Evolutionary conservation across 1,140 invertebrate species (phyloP), one percentile per base, ranked within the genome.

Genomic region (Tetramorium parvispinum): DNA sequence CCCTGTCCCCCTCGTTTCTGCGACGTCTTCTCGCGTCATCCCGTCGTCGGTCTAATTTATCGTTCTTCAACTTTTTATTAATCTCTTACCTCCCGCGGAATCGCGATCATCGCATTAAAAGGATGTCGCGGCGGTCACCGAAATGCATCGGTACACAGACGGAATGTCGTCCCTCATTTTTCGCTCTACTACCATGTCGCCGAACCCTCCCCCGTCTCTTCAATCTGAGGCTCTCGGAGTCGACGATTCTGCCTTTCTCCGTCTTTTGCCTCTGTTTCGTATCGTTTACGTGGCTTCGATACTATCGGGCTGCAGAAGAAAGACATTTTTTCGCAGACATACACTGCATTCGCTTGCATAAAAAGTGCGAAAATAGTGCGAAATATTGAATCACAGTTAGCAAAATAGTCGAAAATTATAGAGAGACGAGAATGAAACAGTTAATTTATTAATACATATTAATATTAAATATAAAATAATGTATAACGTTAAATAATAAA

Each of bases 21-120:
- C 32, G n/a, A 57, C 32, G 51, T 73, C 53, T 57, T 75, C 71
- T 75, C 90, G 90, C 89, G 91, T 89, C 87, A 82, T 90, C 89
- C 89, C 90, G 92, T 91, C 93, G 91, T 85, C 92, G 93, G 91
- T 86, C 94, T 94, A 95, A 95, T 94, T 95, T 94, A 95, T 94
- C 94, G 94, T 94, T 94, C 93, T 90, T 93, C 93, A 93, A 94
- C 91, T 94, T 95, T 95, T 95, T 95, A 95, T 94, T 95, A 94
- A 95, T 95, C 94, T 95, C 92, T 93, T 91, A 91, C 93, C 93
- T 92, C 93, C 94, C 92, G 92, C 90, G 88, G 91, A 93, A 92
- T 91, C 88, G 91, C 83, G 90, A 92, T 88, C 91, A 76, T 87
- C 91, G 86, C 90, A 88, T 91, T 90, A 79, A 88, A 88, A 82